A percentile compares a stretch with the other conserved stretches of the same genome.
Evolutionary conservation across 2,113 vertebrate species (phyloP).

Genomic region (Alligator sinensis): DNA sequence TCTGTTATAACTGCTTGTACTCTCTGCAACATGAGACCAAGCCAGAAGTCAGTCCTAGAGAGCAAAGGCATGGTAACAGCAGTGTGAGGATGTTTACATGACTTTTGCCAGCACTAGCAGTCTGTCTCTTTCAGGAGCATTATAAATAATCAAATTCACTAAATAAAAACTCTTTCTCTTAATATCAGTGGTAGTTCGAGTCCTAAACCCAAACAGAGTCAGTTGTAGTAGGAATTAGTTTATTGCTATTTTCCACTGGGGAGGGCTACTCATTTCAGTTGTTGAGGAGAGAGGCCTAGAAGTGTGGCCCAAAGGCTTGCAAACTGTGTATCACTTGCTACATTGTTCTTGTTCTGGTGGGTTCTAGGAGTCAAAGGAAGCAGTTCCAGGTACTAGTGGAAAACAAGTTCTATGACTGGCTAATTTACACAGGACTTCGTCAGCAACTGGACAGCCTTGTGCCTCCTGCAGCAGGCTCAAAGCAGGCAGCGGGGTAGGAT

Average conservation of each 20-base stretch:
- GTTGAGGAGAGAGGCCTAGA: background rate
- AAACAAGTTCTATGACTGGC: slow-evolving; percentile 92
- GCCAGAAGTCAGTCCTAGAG: background rate
- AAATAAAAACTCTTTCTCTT: background rate
- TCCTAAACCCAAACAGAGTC: background rate
- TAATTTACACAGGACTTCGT: slow-evolving; percentile 86
- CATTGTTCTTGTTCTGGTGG: background rate
- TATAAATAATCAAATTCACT: background rate
- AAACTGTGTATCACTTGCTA: background rate
- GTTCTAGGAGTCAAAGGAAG: slow-evolving; percentile 88
- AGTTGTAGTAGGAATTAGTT: background rate
- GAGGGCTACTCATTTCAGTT: background rate
- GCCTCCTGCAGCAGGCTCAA: slow-evolving; percentile 71
- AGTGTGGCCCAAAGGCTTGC: background rate
- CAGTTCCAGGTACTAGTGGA: slow-evolving; percentile 91
- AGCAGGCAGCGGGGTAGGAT: slow-evolving; percentile 73
- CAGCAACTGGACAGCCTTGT: slow-evolving; percentile 93
- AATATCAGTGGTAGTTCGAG: background rate
- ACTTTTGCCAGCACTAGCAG: background rate
- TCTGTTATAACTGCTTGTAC: background rate
- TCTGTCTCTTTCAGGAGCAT: background rate
- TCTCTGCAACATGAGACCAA: background rate
- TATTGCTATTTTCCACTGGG: background rate
- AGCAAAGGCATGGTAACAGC: background rate
- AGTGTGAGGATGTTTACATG: background rate